Evolutionary conservation across 2,888 invertebrate species (phyloP).

Genomic region (Orthosia gothica): DNA sequence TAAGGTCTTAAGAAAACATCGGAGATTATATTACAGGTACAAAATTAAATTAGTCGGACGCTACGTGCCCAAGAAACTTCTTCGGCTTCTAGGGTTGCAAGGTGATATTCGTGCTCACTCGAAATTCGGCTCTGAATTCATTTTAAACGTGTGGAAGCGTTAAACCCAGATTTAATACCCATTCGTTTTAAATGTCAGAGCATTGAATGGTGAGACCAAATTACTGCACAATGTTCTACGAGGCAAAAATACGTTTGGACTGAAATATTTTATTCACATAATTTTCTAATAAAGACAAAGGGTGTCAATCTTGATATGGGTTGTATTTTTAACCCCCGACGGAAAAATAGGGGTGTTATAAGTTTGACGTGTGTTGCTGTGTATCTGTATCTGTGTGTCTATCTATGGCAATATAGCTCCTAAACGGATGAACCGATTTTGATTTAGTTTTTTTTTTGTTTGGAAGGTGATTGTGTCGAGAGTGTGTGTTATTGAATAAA

Average conservation of each 20-base stretch:
- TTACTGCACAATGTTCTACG: conserved; percentile 38
- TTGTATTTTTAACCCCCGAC: too few relatives aligned
- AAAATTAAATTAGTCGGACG: conserved; percentile 63
- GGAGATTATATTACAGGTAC: conserved; percentile 51
- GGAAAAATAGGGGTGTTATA: too few relatives aligned
- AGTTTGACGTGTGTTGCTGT: too few relatives aligned
- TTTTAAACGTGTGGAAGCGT: conserved; percentile 56
- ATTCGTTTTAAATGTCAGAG: conserved; percentile 53
- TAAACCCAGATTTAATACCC: conserved; percentile 58
- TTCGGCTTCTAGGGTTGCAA: conserved; percentile 55
- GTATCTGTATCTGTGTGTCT: too few relatives aligned
- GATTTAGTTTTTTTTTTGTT: too few relatives aligned
- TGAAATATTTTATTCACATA: conserved; percentile 20
- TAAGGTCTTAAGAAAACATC: conserved; percentile 57
- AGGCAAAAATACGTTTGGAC: conserved; percentile 35
- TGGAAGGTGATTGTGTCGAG: too few relatives aligned
- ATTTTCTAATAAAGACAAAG: conserved; percentile 25
- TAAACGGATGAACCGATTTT: too few relatives aligned
- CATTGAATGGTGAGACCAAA: conserved; percentile 55
- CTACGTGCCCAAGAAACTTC: conserved; percentile 53
- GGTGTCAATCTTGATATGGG: conserved; percentile 7
- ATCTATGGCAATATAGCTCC: too few relatives aligned
- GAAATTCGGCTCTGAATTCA: conserved; percentile 45
- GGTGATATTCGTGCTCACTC: conserved; percentile 55
- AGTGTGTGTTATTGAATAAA: too few relatives aligned